Evolutionary conservation across 2,113 vertebrate genomes (phyloP), one percentile per base, ranked within the genome.

Genomic region (Prietella phreatophila): DNA sequence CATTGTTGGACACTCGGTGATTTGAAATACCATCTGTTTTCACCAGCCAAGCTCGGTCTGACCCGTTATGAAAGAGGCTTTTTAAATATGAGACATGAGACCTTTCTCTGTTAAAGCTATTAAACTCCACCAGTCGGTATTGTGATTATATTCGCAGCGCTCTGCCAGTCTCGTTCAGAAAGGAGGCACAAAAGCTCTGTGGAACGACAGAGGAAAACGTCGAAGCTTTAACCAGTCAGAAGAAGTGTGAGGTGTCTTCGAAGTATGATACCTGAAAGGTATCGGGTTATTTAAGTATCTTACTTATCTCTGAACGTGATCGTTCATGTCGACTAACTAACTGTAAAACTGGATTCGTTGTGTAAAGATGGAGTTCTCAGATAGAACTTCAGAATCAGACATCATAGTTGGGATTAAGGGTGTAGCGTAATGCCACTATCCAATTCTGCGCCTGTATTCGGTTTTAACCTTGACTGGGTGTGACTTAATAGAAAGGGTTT

Each of bases 21-120:
- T 88, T 84, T 85, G 76, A 67, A 90, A 86, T 87, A 87, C 80
- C 60, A 30, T 39, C 73, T 79, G 92, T 87, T 93, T 87, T 88
- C 89, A 79, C 39, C 78, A 82, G 89, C 91, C 91, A 87, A 90
- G 81, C 90, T 93, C 86, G 53, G 89, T 88, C 79, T 63, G 89
- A 90, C 90, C 93, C 88, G 88, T 90, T 91, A 91, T 69, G 82
- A 92, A 93, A 91, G 88, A 63, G n/a, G 85, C 85, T 90, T 91
- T 93, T 94, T 90, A 88, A 94, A 93, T 86, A 88, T 58, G 84
- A 91, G 90, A 92, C 92, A 90, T 92, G 92, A 90, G 87, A 85
- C 84, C 89, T 84, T 81, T 88, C 65, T 92, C 94, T 94, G 93
- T 91, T 93, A 94, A 95, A 95, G 84, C 90, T 91, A 94, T 95